Conservation (phyloP, 2,113 vertebrate genomes). For the Solea senegalensis region DNA sequence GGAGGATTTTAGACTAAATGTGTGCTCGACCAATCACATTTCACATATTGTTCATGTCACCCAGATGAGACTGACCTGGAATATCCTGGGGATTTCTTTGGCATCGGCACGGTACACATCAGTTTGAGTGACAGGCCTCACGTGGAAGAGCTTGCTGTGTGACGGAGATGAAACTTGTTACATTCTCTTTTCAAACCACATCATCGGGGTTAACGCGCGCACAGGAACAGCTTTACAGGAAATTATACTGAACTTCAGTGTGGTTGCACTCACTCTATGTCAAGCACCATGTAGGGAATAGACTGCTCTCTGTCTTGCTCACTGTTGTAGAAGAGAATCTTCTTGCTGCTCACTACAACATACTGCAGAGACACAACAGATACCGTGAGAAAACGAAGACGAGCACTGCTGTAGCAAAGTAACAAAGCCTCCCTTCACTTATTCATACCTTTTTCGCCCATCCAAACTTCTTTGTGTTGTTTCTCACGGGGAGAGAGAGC, state of each 20-base stretch:
- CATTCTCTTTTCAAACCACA: not conserved
- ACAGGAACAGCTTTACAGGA: not conserved
- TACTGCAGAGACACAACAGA: slow-evolving; percentile 80
- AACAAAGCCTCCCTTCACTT: not conserved
- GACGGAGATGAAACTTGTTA: not conserved
- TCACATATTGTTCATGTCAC: too few species aligned
- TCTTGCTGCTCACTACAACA: slow-evolving; percentile 99
- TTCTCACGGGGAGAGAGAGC: slow-evolving; percentile 96
- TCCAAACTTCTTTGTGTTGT: slow-evolving; percentile 98
- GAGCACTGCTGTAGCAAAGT: accelerated
- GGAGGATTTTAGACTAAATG: not conserved
- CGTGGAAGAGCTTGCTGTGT: slow-evolving; percentile 96
- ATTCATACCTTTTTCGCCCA: slow-evolving; percentile 93
- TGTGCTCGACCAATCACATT: too few species aligned
- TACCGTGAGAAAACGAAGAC: not conserved
- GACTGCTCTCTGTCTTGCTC: slow-evolving; percentile 98
- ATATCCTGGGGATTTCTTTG: slow-evolving; percentile 99
- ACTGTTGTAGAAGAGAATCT: slow-evolving; percentile 98
- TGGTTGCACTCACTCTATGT: slow-evolving; percentile 92
- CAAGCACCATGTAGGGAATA: slow-evolving; percentile 97
- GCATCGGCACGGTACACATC: slow-evolving; percentile 97
- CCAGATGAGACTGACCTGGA: slow-evolving; percentile 84
- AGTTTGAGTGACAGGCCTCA: slow-evolving; percentile 96
- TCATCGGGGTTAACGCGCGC: not conserved
- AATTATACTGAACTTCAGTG: too few species aligned